Percentiles rank a stretch among this genome's conserved stretches.
phyloP scores from a whole-genome alignment of 2,797 vertebrate species.

The Geotrypetes seraphini region DNA sequence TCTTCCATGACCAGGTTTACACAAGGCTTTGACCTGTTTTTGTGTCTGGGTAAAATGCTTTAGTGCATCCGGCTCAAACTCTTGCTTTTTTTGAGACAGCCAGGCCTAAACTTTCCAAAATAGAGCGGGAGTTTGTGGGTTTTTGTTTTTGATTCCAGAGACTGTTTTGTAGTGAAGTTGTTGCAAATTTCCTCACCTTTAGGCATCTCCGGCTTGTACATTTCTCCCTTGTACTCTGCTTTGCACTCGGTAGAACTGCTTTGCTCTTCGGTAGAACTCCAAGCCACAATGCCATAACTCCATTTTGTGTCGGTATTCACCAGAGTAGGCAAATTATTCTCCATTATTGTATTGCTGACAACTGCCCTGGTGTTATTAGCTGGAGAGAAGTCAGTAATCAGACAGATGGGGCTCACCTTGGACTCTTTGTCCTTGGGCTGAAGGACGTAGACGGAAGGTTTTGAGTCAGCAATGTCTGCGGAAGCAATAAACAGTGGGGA shows the following conservation, averaged over 20 bases:
- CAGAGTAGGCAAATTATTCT: background rate
- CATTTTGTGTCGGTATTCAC: slow-evolving; percentile 1
- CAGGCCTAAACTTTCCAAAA: background rate
- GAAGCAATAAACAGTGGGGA: slow-evolving; percentile 5
- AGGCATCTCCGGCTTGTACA: rapidly evolving
- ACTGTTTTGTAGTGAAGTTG: too few relatives aligned
- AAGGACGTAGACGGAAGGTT: slow-evolving; percentile 36
- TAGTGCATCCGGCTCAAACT: too few relatives aligned
- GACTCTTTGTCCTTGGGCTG: background rate
- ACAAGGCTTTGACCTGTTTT: too few relatives aligned
- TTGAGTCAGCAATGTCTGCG: slow-evolving; percentile 13
- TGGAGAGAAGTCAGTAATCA: slow-evolving; percentile 38
- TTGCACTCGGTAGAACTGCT: background rate
- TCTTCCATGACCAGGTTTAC: too few relatives aligned
- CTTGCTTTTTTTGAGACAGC: too few relatives aligned
- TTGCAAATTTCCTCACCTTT: too few relatives aligned
- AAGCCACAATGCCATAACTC: slow-evolving; percentile 36
- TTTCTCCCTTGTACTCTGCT: rapidly evolving
- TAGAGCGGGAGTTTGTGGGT: too few relatives aligned
- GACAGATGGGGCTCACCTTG: slow-evolving; percentile 37
- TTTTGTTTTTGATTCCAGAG: too few relatives aligned
- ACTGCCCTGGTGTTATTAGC: rapidly evolving
- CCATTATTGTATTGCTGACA: rapidly evolving
- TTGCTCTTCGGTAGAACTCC: background rate
- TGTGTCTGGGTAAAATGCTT: too few relatives aligned